Evolutionary conservation across 2,797 vertebrate genomes (phyloP), one percentile per base, ranked within the genome.

Genomic region (Pseudomugil tenellus): DNA sequence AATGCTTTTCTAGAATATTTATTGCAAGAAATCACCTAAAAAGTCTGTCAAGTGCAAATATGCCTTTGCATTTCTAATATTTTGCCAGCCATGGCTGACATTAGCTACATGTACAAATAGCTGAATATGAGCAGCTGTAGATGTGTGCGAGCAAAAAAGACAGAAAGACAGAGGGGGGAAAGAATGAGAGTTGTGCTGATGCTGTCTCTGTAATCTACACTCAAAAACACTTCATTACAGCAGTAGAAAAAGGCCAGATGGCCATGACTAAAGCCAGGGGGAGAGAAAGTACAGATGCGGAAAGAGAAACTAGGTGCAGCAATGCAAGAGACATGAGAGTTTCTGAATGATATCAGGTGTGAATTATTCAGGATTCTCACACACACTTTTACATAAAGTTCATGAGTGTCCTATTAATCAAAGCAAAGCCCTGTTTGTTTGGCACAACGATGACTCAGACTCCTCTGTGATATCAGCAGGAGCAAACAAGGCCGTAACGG

Each of bases 211-310:
- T 85, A 65, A 89, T 86, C 78, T 81, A 57, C 75, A 88, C 74
- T 74, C 72, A 66, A 82, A 80, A 83, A 72, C 55, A 46, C 65
- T 74, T 77, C 73, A 63, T 56, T 21, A 60, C 62, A 70, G 80
- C 80, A 60, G 74, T 64, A 73, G 82, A 74, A 79, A 58, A 63
- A 68, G 70, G 78, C 66, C 87, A 91, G 90, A 88, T 91, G 88
- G 80, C 54, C 54, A 28, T 17, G 70, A 77, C 74, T 81, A 70
- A 74, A 83, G 59, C 58, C 63, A 66, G 56, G 58, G 28, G 57
- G 52, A 51, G 43, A 43, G 13, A 8, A 1, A 29, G 66, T 2
- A 39, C 31, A 70, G 58, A 62, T 46, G 31, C 35, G 67, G 37
- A 49, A 48, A 67, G 37, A 72, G 55, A 73, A 29, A 52, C 10